Percentiles rank a stretch among this genome's conserved stretches.
These are phyloP conservation scores for Salvator merianae DNA, from an alignment of 2,113 vertebrate species.

Conservation along the genomic window DNA sequence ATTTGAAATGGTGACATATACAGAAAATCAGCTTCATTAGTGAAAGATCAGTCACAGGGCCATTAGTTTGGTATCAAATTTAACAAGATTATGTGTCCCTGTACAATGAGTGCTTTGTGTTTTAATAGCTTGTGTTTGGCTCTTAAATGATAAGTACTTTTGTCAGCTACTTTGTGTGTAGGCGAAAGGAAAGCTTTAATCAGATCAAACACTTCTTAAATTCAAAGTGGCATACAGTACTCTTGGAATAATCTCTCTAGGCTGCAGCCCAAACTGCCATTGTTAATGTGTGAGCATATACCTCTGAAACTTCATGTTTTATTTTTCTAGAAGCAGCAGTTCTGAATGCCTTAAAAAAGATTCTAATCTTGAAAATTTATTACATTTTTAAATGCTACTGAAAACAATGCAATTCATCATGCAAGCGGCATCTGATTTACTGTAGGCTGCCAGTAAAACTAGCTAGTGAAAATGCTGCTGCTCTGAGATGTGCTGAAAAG, in stretches of 20 bases:
- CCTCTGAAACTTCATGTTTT: not conserved
- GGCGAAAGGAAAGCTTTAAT: not conserved
- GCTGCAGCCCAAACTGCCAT: not conserved
- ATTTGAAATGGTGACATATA: not conserved
- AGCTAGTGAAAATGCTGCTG: not conserved
- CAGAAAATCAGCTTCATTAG: not conserved
- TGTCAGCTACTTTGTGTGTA: not conserved
- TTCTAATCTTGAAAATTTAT: not conserved
- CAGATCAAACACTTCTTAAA: conserved; percentile 1
- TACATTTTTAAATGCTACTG: not conserved
- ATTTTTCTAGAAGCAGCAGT: not conserved
- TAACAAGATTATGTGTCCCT: not conserved
- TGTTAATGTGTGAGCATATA: not conserved
- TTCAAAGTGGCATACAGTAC: not conserved
- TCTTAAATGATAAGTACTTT: not conserved
- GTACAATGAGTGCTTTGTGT: not conserved
- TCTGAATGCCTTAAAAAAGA: not conserved
- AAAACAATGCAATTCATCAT: not conserved
- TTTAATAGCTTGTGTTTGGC: not conserved
- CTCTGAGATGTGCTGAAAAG: not conserved
- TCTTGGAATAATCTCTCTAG: not conserved
- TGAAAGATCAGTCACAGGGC: not conserved
- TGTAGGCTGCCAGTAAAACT: not conserved
- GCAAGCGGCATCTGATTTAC: not conserved
- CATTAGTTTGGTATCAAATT: not conserved